Conservation (phyloP, 2,113 vertebrate genomes). For the Apaloderma vittatum region DNA sequence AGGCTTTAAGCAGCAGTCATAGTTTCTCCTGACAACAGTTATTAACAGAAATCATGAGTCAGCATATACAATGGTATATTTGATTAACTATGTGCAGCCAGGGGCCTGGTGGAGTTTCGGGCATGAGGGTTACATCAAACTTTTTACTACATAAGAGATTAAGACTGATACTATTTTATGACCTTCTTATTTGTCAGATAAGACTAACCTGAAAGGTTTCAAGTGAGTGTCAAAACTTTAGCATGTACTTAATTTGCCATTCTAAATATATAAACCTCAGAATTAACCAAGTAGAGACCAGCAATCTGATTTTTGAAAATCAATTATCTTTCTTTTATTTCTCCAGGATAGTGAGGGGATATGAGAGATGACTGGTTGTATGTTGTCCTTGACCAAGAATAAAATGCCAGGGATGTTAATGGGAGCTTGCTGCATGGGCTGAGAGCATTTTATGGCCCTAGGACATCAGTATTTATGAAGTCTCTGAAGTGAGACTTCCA, state of each 20-base stretch:
- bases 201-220: background rate
- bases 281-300: background rate
- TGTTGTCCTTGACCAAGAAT: background rate
- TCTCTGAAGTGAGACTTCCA: background rate
- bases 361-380: background rate
- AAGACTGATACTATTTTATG: background rate
- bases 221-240: background rate
- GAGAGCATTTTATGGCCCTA: background rate
- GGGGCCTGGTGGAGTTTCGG: background rate
- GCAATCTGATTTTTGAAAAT: background rate
- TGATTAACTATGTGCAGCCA: background rate
- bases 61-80: background rate
- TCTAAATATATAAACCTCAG: background rate
- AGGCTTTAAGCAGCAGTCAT: fast-evolving
- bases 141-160: background rate
- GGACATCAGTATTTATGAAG: background rate
- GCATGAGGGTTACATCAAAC: background rate
- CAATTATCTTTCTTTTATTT: background rate
- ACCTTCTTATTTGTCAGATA: background rate
- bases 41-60: background rate
- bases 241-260: background rate
- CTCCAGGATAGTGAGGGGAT: background rate
- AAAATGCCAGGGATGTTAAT: background rate
- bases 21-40: background rate
- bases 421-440: background rate